Evolutionary conservation across 2,113 vertebrate species (phyloP).

Genomic region (Typhlomys cinereus): DNA sequence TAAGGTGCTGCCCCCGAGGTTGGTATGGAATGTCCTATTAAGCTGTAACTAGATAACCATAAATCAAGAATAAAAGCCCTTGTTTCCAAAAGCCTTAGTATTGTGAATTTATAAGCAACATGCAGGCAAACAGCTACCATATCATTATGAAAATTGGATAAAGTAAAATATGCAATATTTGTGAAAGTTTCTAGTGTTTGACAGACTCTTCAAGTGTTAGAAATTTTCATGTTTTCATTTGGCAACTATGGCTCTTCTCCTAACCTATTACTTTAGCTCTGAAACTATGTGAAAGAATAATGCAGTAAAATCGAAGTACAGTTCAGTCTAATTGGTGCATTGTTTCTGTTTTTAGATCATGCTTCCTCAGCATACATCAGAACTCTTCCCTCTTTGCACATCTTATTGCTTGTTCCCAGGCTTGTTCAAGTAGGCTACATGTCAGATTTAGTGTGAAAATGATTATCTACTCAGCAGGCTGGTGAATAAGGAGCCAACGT

Average conservation of each 20-base stretch:
- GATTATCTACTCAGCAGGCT: too few species aligned
- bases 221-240: background rate
- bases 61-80: too few species aligned
- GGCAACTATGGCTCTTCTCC: background rate
- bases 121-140: too few species aligned
- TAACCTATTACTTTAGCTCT: background rate
- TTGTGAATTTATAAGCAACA: too few species aligned
- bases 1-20: too few species aligned
- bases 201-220: background rate
- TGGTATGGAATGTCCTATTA: too few species aligned
- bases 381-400: background rate
- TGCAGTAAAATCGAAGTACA: background rate
- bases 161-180: background rate
- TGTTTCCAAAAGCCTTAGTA: too few species aligned
- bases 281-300: background rate
- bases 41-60: too few species aligned
- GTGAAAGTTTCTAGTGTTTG: background rate
- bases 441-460: too few species aligned
- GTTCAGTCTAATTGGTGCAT: background rate
- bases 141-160: background rate
- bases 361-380: background rate
- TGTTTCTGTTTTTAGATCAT: background rate
- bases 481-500: too few species aligned
- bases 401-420: conserved; percentile 1
- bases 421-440: too few species aligned